Percentiles rank a stretch among this genome's conserved stretches.
Evolutionary conservation across 2,113 vertebrate species (phyloP).

Genomic region (Damaliscus lunatus): DNA sequence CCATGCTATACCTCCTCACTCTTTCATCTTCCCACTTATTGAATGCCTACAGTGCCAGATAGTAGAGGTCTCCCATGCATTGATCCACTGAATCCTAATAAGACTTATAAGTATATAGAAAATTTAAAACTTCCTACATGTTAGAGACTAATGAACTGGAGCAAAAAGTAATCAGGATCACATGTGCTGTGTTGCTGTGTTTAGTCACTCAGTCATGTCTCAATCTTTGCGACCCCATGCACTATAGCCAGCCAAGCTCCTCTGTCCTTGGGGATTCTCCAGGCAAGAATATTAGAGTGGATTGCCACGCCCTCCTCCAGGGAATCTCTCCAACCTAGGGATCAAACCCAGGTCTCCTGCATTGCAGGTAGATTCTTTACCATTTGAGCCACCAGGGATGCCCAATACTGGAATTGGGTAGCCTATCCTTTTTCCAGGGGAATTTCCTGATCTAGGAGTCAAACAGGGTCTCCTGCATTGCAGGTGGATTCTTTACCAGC

Average conservation of each 20-base stretch:
- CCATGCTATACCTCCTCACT: too few relatives aligned
- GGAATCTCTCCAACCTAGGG: background rate
- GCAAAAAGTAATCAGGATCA: background rate
- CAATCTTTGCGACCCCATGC: background rate
- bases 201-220: background rate
- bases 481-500: background rate
- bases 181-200: background rate
- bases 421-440: background rate
- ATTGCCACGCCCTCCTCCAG: background rate
- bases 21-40: background rate
- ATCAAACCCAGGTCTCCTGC: background rate
- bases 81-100: background rate
- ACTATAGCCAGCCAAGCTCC: background rate
- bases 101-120: background rate
- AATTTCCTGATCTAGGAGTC: background rate
- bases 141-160: background rate
- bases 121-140: background rate
- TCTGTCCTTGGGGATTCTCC: background rate
- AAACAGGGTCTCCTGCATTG: background rate
- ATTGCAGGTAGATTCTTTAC: background rate
- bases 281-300: background rate
- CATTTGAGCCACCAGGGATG: background rate
- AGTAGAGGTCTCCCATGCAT: background rate
- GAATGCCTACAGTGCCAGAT: background rate
- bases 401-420: background rate